Conservation (phyloP, 1,140 invertebrate genomes). For the Papilio polytes region DNA sequence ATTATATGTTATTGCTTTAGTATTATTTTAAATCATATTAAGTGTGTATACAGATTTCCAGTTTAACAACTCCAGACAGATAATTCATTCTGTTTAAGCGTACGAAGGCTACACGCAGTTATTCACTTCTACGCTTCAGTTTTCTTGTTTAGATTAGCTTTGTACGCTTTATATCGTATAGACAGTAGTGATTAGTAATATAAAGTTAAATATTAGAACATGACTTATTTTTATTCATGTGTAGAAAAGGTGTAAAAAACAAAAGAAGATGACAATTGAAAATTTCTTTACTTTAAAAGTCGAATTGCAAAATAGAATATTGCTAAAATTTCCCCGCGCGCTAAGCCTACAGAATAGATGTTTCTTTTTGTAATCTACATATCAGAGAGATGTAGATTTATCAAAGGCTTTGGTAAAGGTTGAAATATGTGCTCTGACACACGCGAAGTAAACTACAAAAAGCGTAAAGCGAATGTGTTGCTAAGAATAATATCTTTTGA, state of each 20-base stretch:
- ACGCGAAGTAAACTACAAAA: slow-evolving; percentile 1
- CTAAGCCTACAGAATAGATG: background rate
- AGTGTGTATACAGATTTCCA: background rate
- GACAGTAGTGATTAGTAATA: no score
- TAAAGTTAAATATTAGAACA: no score
- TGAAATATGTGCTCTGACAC: slow-evolving; percentile 10
- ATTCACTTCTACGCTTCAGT: background rate
- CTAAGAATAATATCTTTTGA: slow-evolving; percentile 22
- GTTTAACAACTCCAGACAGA: background rate
- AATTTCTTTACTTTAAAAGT: background rate
- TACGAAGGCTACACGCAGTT: background rate
- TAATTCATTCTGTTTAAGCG: background rate
- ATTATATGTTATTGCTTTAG: background rate
- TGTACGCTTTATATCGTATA: no score
- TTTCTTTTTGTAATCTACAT: background rate
- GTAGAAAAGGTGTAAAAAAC: background rate
- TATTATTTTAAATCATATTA: background rate
- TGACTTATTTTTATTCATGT: background rate
- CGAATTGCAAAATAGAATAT: background rate
- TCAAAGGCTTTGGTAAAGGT: slow-evolving; percentile 8
- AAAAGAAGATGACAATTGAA: background rate
- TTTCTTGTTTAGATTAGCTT: no score
- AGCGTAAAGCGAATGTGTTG: background rate
- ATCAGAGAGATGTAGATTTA: slow-evolving; percentile 15
- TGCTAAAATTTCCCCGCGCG: background rate